Conservation (phyloP, 2,888 invertebrate genomes). For the Bugula neritina region DNA sequence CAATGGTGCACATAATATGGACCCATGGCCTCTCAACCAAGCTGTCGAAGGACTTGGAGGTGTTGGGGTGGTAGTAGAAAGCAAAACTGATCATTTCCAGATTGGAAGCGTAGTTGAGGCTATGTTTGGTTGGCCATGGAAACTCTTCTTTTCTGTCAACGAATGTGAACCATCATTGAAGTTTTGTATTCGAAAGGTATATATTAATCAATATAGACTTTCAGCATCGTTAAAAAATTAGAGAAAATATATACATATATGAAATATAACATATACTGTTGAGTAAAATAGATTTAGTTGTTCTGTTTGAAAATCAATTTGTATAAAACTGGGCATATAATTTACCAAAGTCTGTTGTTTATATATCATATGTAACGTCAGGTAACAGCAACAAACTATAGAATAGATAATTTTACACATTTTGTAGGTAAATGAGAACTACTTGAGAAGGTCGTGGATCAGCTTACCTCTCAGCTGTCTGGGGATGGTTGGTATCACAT, state of each 20-base stretch:
- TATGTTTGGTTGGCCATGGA: slow-evolving; percentile 45
- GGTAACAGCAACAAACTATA: too few species aligned
- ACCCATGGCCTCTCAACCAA: slow-evolving; percentile 43
- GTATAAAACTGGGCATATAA: too few species aligned
- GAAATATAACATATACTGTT: too few species aligned
- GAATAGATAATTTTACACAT: too few species aligned
- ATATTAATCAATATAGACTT: not conserved
- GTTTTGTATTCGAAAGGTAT: not conserved
- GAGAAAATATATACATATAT: too few species aligned
- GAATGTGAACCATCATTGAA: not conserved
- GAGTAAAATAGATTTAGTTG: too few species aligned
- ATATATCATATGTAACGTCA: too few species aligned
- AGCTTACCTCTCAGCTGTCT: slow-evolving; percentile 35
- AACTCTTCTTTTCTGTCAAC: slow-evolving; percentile 33
- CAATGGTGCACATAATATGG: slow-evolving; percentile 52
- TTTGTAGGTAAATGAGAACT: not conserved
- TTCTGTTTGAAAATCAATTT: too few species aligned
- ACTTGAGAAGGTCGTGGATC: not conserved
- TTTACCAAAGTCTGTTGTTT: too few species aligned
- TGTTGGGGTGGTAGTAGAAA: slow-evolving; percentile 41
- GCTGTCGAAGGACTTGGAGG: slow-evolving; percentile 49
- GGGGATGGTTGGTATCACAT: slow-evolving; percentile 49
- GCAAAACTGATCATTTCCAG: slow-evolving; percentile 34
- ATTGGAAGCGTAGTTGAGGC: slow-evolving; percentile 39
- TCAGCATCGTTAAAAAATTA: too few species aligned